Percentiles rank a stretch among this genome's conserved stretches.
Conservation (phyloP, 53 echinoderm and acorn worm species). For the Crossaster papposus region DNA sequence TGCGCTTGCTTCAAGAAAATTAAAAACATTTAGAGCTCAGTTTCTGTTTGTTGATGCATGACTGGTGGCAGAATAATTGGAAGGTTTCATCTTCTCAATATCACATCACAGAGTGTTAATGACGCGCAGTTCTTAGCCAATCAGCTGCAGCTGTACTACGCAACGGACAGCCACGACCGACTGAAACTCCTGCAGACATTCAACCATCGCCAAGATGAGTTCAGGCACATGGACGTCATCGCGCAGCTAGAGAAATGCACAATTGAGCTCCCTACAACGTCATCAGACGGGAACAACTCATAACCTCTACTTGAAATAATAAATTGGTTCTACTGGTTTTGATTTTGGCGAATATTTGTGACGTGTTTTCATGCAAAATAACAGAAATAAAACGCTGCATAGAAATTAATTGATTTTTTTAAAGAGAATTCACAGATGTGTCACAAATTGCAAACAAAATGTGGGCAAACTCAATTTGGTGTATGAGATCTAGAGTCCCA, state of each 20-base stretch:
- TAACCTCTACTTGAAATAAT: neutral
- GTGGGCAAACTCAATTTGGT: too few relatives aligned
- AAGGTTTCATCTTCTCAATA: neutral
- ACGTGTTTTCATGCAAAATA: too few relatives aligned
- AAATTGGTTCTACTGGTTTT: too few relatives aligned
- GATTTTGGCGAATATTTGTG: too few relatives aligned
- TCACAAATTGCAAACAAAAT: too few relatives aligned
- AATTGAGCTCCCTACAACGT: constrained; percentile 50
- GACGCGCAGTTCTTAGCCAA: constrained; percentile 97
- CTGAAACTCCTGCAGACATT: constrained; percentile 68
- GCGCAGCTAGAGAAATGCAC: constrained; percentile 68
- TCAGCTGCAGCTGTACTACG: constrained; percentile 92
- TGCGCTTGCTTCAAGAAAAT: neutral
- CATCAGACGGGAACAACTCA: constrained; percentile 13
- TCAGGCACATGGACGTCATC: constrained; percentile 77
- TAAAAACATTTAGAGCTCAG: too few relatives aligned
- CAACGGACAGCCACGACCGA: constrained; percentile 64
- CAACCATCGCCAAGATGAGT: constrained; percentile 74
- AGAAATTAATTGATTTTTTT: too few relatives aligned
- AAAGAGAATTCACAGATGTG: too few relatives aligned
- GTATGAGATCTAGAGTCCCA: too few relatives aligned
- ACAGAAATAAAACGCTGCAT: too few relatives aligned
- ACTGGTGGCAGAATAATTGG: neutral
- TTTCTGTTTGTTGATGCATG: too few relatives aligned
- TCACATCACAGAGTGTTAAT: constrained; percentile 67